Evolutionary conservation across 2,113 vertebrate species (phyloP), one percentile per base, ranked within the genome.

Genomic region (Acrocephalus arundinaceus): DNA sequence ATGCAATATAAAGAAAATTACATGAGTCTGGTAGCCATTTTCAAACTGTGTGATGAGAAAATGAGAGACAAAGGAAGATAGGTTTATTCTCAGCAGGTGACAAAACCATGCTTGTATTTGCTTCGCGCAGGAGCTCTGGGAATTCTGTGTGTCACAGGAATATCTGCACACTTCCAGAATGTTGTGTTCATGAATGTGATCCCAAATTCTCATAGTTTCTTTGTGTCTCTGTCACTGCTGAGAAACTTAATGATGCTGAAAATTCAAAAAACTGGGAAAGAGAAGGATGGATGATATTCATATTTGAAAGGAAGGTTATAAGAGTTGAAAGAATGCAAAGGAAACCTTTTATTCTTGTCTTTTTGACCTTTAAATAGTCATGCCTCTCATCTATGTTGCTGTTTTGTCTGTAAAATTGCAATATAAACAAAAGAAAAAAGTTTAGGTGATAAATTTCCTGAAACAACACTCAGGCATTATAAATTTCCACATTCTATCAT

Each of bases 241-340:
- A 86, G 59, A 78, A 83, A 93, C 21, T 17, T 77, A 96, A 88
- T 77, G 68, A 86, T 86, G 49, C 11, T 94, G 55, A 81, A 96
- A 83, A 84, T 71, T 83, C 9, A 87, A 45, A 62, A 81, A 62
- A 91, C 25, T 24, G 13, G 37, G 48, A 79, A 87, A 88, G 58
- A 77, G 19, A 46, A 4, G 11, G 24, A 43, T 4, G 7, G 11
- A 72, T 5, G 28, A 58, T 78, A 46, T 51, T 83, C 19, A 20
- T 37, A 39, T 90, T 66, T 79, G 15, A 70, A 87, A 71, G 13
- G 6, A 8, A 86, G 6, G 3, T 11, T 51, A 23, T 22, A 66
- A 15, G 19, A 48, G 5, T 41, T 52, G n/a, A 88, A 94, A 58
- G 8, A 41, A 31, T 65, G 24, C 4, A 43, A 80, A 52, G 6